phyloP scores from a whole-genome alignment of 2,113 vertebrate genomes.

The Etheostoma spectabile region DNA sequence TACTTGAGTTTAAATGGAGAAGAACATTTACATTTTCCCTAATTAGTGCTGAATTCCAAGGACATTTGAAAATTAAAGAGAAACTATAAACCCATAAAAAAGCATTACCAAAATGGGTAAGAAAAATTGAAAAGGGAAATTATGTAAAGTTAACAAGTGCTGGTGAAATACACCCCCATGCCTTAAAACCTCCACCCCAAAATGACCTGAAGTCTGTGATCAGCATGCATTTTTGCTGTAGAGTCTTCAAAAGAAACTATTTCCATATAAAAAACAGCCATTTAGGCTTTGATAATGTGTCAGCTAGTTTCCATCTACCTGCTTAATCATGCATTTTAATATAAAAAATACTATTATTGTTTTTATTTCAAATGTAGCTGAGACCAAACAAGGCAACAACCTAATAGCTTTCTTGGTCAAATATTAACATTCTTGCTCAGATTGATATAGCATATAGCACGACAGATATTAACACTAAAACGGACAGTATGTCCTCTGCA shows the following conservation, averaged over 20 bases:
- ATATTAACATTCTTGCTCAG: neutral
- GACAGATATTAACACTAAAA: neutral
- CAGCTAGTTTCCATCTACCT: neutral
- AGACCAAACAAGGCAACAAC: neutral
- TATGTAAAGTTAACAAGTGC: too few relatives aligned
- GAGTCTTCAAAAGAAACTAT: neutral
- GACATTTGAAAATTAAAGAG: too few relatives aligned
- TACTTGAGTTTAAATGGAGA: neutral
- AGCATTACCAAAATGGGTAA: too few relatives aligned
- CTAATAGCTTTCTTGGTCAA: neutral
- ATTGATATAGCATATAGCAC: neutral
- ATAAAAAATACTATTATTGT: neutral
- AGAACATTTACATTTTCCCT: neutral
- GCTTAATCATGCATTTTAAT: neutral
- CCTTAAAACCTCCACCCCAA: neutral
- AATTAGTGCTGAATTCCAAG: neutral
- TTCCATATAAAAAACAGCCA: neutral
- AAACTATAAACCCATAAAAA: too few relatives aligned
- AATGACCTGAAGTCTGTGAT: neutral
- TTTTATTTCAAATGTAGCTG: neutral
- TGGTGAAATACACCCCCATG: neutral
- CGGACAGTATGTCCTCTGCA: neutral
- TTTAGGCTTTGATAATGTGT: neutral
- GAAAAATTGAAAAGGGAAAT: too few relatives aligned
- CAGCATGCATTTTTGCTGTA: neutral